Evolutionary conservation across 1,140 invertebrate species (phyloP), one percentile per base, ranked within the genome.

Genomic region (Drusus annulatus): DNA sequence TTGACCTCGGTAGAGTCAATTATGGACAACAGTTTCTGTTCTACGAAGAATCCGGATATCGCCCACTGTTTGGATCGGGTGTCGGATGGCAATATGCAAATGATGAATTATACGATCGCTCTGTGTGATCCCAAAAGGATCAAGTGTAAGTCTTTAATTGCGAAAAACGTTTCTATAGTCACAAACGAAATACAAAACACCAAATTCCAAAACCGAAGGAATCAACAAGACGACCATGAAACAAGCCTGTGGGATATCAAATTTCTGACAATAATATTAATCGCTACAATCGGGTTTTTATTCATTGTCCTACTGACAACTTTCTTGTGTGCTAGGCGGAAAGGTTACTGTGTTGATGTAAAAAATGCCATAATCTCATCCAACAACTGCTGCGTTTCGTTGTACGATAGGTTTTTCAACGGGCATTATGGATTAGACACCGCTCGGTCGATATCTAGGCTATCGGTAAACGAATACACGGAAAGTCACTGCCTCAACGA

Each of bases 381-480:
- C 10, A 75, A 79, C 63, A 65, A 69, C 15, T 81, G 76, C 19
- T 83, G 82, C 19, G 58, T 58, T 45, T 74, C 84, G 10, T 87
- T 86, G 80, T 80, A 77, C 28, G 82, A 84, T 76, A 76, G 78
- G 62, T 68, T 80, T n/a, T 81, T 79, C 69, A 84, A 85, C 21
- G 62, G 77, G 15, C 86, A 86, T 73, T 85, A 84, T 31, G 87
- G 87, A 3, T 36, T 87, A 0, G 87, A 89, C 76, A 89, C 92
- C 15, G 91, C 92, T 0, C 87, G 90, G 79, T 93, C 92, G 5
- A 92, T 93, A 76, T 93, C 92, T 0, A 88, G 91, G 78, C 78
- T 93, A 13, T 92, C 92, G 54, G 88, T 93, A 2, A 90, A 93
- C 85, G 92, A 93, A 84, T 94, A 93, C 84, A 91, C 91, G 0